Evolutionary conservation across 2,113 vertebrate species (phyloP).

Genomic region (Natator depressus): DNA sequence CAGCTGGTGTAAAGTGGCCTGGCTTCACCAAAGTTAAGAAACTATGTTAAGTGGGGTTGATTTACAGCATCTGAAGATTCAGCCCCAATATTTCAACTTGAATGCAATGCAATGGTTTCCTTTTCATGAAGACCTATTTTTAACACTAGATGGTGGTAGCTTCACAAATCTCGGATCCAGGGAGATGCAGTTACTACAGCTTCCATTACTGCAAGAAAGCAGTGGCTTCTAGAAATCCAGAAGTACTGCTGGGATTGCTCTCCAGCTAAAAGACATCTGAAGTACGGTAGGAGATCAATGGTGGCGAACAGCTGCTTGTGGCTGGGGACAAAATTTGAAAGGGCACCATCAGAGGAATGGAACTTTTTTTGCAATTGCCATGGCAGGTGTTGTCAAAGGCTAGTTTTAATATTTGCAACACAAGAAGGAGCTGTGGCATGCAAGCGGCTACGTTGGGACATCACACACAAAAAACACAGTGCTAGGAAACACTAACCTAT

Average conservation of each 20-base stretch:
- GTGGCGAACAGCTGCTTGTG: accelerated
- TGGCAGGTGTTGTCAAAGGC: background rate
- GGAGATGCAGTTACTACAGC: background rate
- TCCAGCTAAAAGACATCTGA: background rate
- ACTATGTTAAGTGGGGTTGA: background rate
- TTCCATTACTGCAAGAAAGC: accelerated
- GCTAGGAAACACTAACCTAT: accelerated
- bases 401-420: background rate
- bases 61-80: background rate
- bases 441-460: background rate
- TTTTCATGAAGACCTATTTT: accelerated
- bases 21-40: background rate
- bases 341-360: background rate
- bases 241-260: background rate
- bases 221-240: background rate
- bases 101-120: accelerated
- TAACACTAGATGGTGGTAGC: background rate
- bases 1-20: background rate
- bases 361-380: accelerated
- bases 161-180: background rate
- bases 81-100: background rate
- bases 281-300: background rate
- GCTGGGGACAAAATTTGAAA: background rate
- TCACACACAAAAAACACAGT: no score
- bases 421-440: background rate